phyloP scores from a whole-genome alignment of 2,113 vertebrate species.

The Ovis aries region ARS-UI_Ramb_v3.0 NC_056060.1:38095501-38096000 shows the following conservation, averaged over 20 bases:
- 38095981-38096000: neutral
- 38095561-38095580: neutral
- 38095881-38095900: neutral
- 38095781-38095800: neutral
- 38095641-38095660: neutral
- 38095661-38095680: neutral
- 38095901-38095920: neutral
- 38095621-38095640: neutral
- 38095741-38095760: neutral
- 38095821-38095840: neutral
- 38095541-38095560: neutral
- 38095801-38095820: neutral
- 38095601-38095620: neutral
- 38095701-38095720: neutral
- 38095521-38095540: neutral
- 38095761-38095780: neutral
- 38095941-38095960: neutral
- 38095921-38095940: fast-evolving
- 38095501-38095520: neutral
- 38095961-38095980: neutral
- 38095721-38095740: neutral
- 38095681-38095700: neutral
- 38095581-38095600: neutral
- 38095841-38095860: neutral
- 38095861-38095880: neutral